phyloP scores from a whole-genome alignment of 2,888 invertebrate species.

The Osmoderma eremita region DNA sequence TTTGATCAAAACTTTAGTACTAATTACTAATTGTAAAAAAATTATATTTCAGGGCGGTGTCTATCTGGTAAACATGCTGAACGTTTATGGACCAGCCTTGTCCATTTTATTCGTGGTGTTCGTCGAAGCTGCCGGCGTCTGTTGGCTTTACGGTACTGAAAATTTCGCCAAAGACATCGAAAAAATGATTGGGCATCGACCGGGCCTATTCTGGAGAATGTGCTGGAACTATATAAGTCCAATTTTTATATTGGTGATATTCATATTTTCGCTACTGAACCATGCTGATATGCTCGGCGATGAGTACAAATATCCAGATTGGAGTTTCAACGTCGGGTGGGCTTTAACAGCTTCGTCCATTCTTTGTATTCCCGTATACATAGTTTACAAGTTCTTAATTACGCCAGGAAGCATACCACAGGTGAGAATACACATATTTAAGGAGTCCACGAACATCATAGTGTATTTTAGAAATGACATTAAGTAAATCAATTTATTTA shows the following conservation, averaged over 20 bases:
- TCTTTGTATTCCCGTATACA: constrained; percentile 85
- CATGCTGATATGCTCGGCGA: constrained; percentile 84
- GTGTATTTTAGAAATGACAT: no score
- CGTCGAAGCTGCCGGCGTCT: constrained; percentile 89
- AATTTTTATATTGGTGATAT: constrained; percentile 84
- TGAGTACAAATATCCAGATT: constrained; percentile 79
- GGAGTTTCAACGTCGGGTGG: constrained; percentile 86
- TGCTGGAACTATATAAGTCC: constrained; percentile 92
- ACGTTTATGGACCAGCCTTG: constrained; percentile 87
- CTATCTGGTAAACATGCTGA: constrained; percentile 85
- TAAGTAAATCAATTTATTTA: no score
- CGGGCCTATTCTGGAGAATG: constrained; percentile 82
- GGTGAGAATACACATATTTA: constrained; percentile 57
- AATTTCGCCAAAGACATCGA: constrained; percentile 83
- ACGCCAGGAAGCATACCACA: constrained; percentile 72
- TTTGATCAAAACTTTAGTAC: no score
- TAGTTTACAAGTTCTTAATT: constrained; percentile 78
- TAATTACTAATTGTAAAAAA: background rate
- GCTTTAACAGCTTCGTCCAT: constrained; percentile 85
- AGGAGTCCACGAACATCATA: no score
- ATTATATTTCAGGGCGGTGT: constrained; percentile 78
- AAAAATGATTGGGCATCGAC: constrained; percentile 83
- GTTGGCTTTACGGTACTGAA: constrained; percentile 89
- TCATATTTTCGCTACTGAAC: constrained; percentile 82
- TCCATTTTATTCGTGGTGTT: constrained; percentile 91